A percentile compares a stretch with the other conserved stretches of the same genome.
Evolutionary conservation across 1,140 invertebrate genomes (phyloP).

Genomic region (Aphelenchoides besseyi): DNA sequence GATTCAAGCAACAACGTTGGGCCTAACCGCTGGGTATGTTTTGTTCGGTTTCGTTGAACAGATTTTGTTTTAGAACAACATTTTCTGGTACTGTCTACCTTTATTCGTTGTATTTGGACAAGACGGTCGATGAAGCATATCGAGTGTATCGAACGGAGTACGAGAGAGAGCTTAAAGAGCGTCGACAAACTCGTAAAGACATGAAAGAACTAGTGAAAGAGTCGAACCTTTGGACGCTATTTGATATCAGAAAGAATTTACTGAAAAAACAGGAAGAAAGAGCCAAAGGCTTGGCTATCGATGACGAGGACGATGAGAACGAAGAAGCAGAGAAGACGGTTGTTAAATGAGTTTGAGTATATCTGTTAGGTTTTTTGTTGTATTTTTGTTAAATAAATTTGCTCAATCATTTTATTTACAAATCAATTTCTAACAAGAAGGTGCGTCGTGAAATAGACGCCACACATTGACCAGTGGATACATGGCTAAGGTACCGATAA

Average conservation of each 20-base stretch:
- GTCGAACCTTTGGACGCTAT: background rate
- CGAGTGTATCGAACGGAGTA: background rate
- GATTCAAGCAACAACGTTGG: slow-evolving; percentile 10
- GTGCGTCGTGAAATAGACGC: background rate
- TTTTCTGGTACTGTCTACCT: background rate
- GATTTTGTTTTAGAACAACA: background rate
- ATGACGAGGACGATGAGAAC: background rate
- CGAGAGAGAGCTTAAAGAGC: background rate
- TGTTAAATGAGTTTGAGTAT: slow-evolving; percentile 4
- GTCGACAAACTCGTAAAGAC: background rate
- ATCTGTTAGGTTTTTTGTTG: background rate
- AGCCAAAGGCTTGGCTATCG: background rate
- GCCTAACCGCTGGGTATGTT: slow-evolving; percentile 3
- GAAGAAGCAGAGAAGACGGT: background rate
- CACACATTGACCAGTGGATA: slow-evolving; percentile 3
- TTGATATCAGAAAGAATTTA: background rate
- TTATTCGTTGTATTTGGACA: background rate
- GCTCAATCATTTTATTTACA: background rate
- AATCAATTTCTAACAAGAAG: slow-evolving; percentile 1
- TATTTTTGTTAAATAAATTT: slow-evolving; percentile 12
- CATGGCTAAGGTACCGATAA: background rate
- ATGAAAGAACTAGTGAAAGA: background rate
- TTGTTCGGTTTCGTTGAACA: background rate
- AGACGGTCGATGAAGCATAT: slow-evolving; percentile 1
- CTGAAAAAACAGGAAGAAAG: background rate